These are phyloP conservation scores for Psettodes erumei DNA, from an alignment of 2,113 vertebrate species.

Conservation along the genomic window DNA sequence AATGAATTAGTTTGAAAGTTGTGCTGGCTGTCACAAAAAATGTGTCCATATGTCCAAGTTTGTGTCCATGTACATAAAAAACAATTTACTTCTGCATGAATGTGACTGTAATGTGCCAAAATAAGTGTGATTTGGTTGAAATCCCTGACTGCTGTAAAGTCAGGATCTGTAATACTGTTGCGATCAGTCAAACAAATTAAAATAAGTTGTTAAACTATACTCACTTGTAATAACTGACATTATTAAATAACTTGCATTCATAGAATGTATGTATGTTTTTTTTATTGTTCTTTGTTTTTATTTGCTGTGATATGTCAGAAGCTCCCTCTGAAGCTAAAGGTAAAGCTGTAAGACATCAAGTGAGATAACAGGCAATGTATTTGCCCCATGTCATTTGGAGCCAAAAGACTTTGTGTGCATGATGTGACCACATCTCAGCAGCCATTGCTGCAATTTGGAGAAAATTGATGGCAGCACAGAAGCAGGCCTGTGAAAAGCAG, in stretches of 20 bases:
- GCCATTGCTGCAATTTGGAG: conserved; percentile 66
- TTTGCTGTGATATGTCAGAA: conserved; percentile 4
- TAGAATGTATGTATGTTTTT: too few relatives aligned
- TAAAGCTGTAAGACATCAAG: conserved; percentile 9
- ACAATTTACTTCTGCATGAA: too few relatives aligned
- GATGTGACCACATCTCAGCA: conserved; percentile 56
- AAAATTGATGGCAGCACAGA: conserved; percentile 56
- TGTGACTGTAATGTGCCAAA: too few relatives aligned
- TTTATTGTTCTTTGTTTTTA: neutral
- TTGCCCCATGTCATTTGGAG: conserved; percentile 50
- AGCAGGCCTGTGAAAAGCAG: conserved; percentile 49
- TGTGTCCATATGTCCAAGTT: too few relatives aligned
- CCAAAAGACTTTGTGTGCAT: conserved; percentile 35
- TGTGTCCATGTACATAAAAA: too few relatives aligned
- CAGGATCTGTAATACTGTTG: neutral
- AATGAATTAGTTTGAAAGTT: too few relatives aligned
- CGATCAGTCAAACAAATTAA: neutral
- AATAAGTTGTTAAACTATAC: neutral
- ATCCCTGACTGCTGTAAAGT: too few relatives aligned
- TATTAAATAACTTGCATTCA: neutral
- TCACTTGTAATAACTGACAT: neutral
- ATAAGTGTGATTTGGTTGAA: too few relatives aligned
- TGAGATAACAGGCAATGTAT: conserved; percentile 51
- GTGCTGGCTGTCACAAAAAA: too few relatives aligned
- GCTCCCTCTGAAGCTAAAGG: neutral